Evolutionary conservation across 2,888 invertebrate genomes (phyloP).

Genomic region (Spodoptera exigua): DNA sequence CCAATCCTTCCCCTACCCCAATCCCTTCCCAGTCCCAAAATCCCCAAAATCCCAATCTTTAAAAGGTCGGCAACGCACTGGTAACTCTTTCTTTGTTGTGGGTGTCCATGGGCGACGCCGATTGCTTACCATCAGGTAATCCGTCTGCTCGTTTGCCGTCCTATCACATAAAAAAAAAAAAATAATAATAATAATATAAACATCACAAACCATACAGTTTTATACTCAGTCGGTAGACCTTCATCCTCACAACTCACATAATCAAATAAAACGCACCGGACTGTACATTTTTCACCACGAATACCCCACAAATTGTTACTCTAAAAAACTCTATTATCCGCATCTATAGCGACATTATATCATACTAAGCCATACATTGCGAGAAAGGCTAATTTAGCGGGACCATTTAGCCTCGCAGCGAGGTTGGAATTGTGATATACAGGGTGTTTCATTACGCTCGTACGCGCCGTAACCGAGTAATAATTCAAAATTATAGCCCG

Average conservation of each 20-base stretch:
- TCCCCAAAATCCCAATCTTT: too few relatives aligned
- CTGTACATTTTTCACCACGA: background rate
- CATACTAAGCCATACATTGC: constrained; percentile 67
- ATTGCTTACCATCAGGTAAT: too few relatives aligned
- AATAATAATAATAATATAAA: too few relatives aligned
- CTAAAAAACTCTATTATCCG: constrained; percentile 58
- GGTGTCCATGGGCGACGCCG: too few relatives aligned
- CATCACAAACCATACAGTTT: too few relatives aligned
- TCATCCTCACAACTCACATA: background rate
- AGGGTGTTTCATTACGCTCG: constrained; percentile 82
- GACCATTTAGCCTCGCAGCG: constrained; percentile 77
- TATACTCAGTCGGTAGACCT: too few relatives aligned
- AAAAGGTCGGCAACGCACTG: too few relatives aligned
- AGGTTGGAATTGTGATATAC: constrained; percentile 81
- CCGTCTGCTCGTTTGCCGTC: too few relatives aligned
- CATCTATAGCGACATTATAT: constrained; percentile 60
- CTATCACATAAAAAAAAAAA: too few relatives aligned
- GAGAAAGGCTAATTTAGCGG: constrained; percentile 74
- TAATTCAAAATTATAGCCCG: constrained; percentile 83
- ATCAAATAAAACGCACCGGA: background rate
- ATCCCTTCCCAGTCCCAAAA: too few relatives aligned
- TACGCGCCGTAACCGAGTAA: constrained; percentile 76
- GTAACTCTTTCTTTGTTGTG: too few relatives aligned
- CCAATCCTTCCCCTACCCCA: too few relatives aligned
- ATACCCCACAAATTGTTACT: constrained; percentile 14